phyloP scores from a whole-genome alignment of 2,888 invertebrate species.

The Drosophila cognata region DNA sequence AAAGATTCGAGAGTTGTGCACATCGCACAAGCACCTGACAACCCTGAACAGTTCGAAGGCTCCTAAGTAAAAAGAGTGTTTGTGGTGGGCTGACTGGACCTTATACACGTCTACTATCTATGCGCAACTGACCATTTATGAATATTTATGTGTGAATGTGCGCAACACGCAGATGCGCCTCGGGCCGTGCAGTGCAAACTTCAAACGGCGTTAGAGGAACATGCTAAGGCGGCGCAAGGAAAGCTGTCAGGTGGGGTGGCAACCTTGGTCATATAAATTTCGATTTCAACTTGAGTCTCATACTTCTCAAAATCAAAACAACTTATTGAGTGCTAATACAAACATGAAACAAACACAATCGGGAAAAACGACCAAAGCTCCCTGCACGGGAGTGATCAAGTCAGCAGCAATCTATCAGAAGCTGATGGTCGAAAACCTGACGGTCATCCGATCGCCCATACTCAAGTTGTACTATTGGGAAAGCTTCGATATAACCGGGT shows the following conservation, averaged over 20 bases:
- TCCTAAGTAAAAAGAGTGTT: background rate
- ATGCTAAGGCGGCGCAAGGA: constrained; percentile 10
- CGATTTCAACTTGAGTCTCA: background rate
- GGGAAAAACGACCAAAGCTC: constrained; percentile 6
- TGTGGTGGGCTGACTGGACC: background rate
- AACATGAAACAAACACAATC: background rate
- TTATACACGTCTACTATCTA: background rate
- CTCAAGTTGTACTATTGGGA: constrained; percentile 80
- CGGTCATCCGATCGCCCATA: constrained; percentile 71
- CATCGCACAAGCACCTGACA: background rate
- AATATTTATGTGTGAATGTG: constrained; percentile 29
- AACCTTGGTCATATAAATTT: constrained; percentile 1
- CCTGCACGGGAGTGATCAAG: constrained; percentile 39
- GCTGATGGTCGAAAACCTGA: constrained; percentile 77
- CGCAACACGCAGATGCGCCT: constrained; percentile 23
- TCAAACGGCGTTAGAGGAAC: constrained; percentile 34
- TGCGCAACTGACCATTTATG: constrained; percentile 35
- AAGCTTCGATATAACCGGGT: constrained; percentile 75
- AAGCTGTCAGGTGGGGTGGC: background rate
- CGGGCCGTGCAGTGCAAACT: constrained; percentile 4
- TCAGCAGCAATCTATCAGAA: constrained; percentile 54
- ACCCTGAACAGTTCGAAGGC: background rate
- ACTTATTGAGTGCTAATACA: constrained; percentile 1
- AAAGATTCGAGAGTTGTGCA: background rate
- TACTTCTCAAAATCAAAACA: constrained; percentile 15